These are phyloP conservation scores for Larimichthys crocea DNA, from an alignment of 2,113 vertebrate species.

Conservation along the genomic window DNA sequence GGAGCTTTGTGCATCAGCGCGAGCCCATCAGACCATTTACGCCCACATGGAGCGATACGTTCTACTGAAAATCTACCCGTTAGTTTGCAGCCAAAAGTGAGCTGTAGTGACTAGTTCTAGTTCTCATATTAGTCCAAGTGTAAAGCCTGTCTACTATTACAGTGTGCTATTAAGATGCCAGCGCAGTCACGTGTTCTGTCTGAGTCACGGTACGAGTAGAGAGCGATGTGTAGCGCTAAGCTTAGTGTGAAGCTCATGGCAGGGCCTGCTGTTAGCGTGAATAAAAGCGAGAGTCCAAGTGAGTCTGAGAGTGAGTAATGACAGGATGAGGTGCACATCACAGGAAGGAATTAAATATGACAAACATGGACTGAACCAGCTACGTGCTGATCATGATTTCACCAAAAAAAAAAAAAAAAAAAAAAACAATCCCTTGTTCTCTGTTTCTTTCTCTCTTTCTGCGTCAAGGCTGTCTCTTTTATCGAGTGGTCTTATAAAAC, in stretches of 20 bases:
- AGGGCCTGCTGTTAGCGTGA: slow-evolving; percentile 35
- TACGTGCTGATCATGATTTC: not conserved
- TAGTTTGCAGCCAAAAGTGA: slow-evolving; percentile 47
- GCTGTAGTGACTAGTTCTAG: slow-evolving; percentile 8
- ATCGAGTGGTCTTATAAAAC: slow-evolving; percentile 68
- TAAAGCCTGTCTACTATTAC: not conserved
- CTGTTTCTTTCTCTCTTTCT: slow-evolving; percentile 29
- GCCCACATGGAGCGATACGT: slow-evolving; percentile 45
- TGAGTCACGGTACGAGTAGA: slow-evolving; percentile 21
- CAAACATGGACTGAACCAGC: not conserved
- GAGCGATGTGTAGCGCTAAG: slow-evolving; percentile 5
- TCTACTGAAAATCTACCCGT: slow-evolving; percentile 39
- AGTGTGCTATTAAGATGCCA: slow-evolving; percentile 1
- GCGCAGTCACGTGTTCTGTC: not conserved
- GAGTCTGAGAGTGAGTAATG: slow-evolving; percentile 3
- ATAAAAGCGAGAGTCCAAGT: slow-evolving; percentile 29
- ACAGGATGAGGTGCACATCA: not conserved
- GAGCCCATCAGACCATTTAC: slow-evolving; percentile 59
- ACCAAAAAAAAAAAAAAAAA: slow-evolving; percentile 6
- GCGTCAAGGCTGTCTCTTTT: slow-evolving; percentile 64
- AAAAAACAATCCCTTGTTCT: slow-evolving; percentile 19
- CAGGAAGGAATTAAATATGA: not conserved
- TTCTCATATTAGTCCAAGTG: slow-evolving; percentile 17
- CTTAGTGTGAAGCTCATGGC: slow-evolving; percentile 23
- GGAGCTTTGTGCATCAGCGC: slow-evolving; percentile 51